phyloP scores from a whole-genome alignment of 2,113 vertebrate species.

The Delphinapterus leucas region DNA sequence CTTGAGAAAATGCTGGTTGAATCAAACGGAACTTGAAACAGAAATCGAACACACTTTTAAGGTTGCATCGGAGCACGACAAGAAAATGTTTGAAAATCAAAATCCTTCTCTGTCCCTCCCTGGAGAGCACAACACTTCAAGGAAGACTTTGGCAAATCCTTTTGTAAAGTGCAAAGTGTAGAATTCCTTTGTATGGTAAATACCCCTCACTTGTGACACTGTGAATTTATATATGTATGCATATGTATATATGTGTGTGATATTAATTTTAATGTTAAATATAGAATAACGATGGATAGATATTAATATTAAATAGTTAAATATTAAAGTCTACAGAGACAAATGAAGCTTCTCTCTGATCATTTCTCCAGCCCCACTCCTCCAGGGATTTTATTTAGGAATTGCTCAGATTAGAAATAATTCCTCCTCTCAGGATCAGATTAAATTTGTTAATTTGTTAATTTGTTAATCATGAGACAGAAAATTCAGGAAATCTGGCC shows the following conservation, averaged over 20 bases:
- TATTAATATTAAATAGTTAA: background rate
- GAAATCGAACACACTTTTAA: background rate
- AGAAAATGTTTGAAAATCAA: slow-evolving; percentile 39
- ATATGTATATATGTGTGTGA: background rate
- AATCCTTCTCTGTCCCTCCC: background rate
- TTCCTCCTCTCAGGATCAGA: background rate
- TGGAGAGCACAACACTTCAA: slow-evolving; percentile 8
- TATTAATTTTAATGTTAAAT: background rate
- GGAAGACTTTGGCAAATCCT: background rate
- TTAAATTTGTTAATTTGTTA: background rate
- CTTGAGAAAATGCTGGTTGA: background rate
- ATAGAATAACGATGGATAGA: background rate
- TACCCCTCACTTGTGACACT: rapidly evolving
- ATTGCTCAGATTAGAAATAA: slow-evolving; percentile 29
- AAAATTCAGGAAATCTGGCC: background rate
- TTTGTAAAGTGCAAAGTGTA: background rate
- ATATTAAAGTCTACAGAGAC: background rate
- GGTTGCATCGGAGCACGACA: background rate
- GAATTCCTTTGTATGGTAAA: background rate
- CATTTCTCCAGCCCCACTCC: background rate
- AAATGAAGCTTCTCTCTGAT: background rate
- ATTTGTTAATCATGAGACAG: background rate
- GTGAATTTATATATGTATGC: background rate
- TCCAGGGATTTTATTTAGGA: background rate
- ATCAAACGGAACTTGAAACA: slow-evolving; percentile 24